These are phyloP conservation scores for Dinothrombium tinctorium DNA, from an alignment of 1,140 invertebrate genomes.

Conservation along the genomic window DNA sequence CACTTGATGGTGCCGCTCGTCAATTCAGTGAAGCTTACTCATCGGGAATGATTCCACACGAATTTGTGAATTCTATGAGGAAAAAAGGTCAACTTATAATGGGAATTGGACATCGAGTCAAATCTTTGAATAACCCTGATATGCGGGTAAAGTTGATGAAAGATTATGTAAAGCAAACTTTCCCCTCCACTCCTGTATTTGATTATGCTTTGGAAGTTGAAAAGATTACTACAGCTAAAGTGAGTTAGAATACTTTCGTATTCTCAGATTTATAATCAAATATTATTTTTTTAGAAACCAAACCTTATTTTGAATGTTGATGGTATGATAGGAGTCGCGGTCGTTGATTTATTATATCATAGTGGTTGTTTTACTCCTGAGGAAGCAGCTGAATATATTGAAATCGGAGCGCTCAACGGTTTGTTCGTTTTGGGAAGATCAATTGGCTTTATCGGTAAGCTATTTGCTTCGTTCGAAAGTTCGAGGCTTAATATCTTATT, in stretches of 20 bases:
- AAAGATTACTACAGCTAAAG: conserved; percentile 90
- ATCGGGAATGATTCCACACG: conserved; percentile 75
- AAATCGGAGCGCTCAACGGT: conserved; percentile 93
- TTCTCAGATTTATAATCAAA: conserved; percentile 5
- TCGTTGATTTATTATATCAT: conserved; percentile 84
- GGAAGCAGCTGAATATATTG: conserved; percentile 91
- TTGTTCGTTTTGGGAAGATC: conserved; percentile 91
- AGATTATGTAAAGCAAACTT: conserved; percentile 78
- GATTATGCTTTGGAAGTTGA: conserved; percentile 87
- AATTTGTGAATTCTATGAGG: conserved; percentile 93
- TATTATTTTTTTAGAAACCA: conserved; percentile 41
- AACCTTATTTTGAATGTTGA: conserved; percentile 98
- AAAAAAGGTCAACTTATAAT: conserved; percentile 94
- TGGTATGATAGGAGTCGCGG: conserved; percentile 86
- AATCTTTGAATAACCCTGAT: conserved; percentile 98
- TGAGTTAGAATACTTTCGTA: conserved; percentile 12
- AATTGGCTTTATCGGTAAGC: conserved; percentile 85
- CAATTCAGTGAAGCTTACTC: conserved; percentile 93
- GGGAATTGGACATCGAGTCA: conserved; percentile 95
- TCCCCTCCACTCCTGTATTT: conserved; percentile 60
- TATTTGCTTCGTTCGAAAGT: conserved; percentile 1
- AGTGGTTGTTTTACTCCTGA: conserved; percentile 80
- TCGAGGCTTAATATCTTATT: conserved; percentile 11
- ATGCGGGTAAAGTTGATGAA: conserved; percentile 88
- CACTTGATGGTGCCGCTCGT: conserved; percentile 78